Percentiles rank a stretch among this genome's conserved stretches.
phyloP scores from a whole-genome alignment of 2,888 invertebrate species.

The Dermolepida albohirtum region DNA sequence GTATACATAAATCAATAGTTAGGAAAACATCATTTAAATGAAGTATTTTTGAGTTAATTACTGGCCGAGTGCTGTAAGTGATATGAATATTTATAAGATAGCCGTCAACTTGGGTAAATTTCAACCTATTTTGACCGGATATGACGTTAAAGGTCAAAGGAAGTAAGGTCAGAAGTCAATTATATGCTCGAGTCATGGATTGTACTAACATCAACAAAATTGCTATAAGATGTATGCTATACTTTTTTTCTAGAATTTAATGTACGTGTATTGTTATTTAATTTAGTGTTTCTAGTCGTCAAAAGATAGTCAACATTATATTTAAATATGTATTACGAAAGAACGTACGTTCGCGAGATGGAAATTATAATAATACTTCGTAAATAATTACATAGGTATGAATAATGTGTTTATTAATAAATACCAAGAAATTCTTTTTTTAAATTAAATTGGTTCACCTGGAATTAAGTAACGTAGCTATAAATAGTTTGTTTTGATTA shows the following conservation, averaged over 20 bases:
- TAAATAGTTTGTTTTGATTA: too few relatives aligned
- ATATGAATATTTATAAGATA: slow-evolving; percentile 33
- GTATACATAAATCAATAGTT: too few relatives aligned
- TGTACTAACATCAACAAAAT: slow-evolving; percentile 42
- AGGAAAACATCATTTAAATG: slow-evolving; percentile 8
- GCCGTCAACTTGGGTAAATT: slow-evolving; percentile 46
- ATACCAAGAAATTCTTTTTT: too few relatives aligned
- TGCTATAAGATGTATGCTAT: slow-evolving; percentile 30
- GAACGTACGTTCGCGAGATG: too few relatives aligned
- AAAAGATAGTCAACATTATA: slow-evolving; percentile 16
- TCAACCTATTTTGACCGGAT: slow-evolving; percentile 59
- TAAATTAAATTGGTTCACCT: too few relatives aligned
- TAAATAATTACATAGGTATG: too few relatives aligned
- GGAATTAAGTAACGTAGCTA: too few relatives aligned
- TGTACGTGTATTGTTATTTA: slow-evolving; percentile 31
- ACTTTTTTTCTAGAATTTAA: slow-evolving; percentile 22
- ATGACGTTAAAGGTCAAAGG: slow-evolving; percentile 61
- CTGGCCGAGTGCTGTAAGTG: neutral
- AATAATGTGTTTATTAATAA: too few relatives aligned
- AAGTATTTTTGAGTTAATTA: slow-evolving; percentile 26
- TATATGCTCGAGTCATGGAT: slow-evolving; percentile 57
- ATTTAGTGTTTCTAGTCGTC: slow-evolving; percentile 11
- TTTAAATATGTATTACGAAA: slow-evolving; percentile 3
- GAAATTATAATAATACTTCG: too few relatives aligned
- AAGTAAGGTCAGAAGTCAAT: slow-evolving; percentile 61